Evolutionary conservation across 2,888 invertebrate species (phyloP).

Genomic region (Malthinus flaveolus): DNA sequence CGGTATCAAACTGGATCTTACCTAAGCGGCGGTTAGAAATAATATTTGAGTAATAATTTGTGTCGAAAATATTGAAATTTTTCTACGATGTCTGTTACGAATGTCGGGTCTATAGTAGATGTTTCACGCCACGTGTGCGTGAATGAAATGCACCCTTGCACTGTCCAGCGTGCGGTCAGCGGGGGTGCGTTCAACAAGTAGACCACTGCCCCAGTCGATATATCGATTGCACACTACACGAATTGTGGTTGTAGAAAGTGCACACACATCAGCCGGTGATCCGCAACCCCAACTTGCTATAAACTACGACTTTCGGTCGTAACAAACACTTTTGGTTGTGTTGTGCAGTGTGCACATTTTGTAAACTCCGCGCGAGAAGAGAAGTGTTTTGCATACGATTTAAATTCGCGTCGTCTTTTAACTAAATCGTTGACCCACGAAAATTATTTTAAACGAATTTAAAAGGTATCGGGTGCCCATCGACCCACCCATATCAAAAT

Average conservation of each 20-base stretch:
- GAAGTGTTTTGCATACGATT: too few species aligned
- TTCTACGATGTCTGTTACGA: neutral
- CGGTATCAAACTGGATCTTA: constrained; percentile 19
- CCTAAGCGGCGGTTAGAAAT: constrained; percentile 12
- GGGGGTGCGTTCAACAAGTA: constrained; percentile 52
- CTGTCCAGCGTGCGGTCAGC: constrained; percentile 41
- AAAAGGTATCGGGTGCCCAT: too few species aligned
- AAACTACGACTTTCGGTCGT: constrained; percentile 14
- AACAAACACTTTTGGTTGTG: constrained; percentile 1
- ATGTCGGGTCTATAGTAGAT: constrained; percentile 20
- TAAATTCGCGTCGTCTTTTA: too few species aligned
- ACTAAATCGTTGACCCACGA: too few species aligned
- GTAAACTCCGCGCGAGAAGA: neutral
- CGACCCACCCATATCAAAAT: neutral
- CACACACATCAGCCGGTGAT: constrained; percentile 34
- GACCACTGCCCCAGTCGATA: constrained; percentile 54
- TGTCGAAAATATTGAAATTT: neutral
- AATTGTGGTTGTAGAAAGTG: constrained; percentile 42
- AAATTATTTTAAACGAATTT: too few species aligned
- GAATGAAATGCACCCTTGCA: constrained; percentile 48
- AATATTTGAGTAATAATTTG: neutral
- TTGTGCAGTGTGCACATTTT: constrained; percentile 3
- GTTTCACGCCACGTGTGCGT: constrained; percentile 40
- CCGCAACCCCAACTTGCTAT: constrained; percentile 17
- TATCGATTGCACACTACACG: constrained; percentile 49